Base-by-base conservation (phyloP, 2,797 vertebrate species). In the Falco rusticolus region DNA sequence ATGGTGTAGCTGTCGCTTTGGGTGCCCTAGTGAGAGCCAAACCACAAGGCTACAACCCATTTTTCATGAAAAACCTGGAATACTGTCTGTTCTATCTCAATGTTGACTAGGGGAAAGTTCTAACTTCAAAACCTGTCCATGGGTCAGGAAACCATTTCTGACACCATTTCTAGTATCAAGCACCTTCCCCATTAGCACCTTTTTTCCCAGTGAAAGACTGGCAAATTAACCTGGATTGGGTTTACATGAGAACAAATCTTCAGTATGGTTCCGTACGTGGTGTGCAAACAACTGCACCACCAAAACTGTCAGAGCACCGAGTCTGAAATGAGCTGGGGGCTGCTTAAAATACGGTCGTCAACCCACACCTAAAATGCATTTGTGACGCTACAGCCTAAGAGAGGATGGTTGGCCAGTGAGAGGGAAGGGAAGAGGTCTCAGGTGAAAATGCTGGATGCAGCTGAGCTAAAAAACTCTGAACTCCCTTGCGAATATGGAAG, bases 101-200 rank as follows among this genome's bases (percentile, higher is more conserved):
- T 3, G 19, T 4, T 63, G 45, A 2, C 26, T 48, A 51, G 63
- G 26, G 51, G 4, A 69, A 50, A 47, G 57, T 12, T 84, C 45
- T 82, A 54, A 51, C 81, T 39, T 53, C 41, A 47, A 21, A 50
- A 33, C 37, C 28, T 56, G 16, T 13, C 26, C 37, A 1, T 2
- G n/a, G 26, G 11, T 34, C 34, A 47, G 57, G 28, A 78, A 64
- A 54, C 29, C 31, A 3, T 51, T 71, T 53, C 72, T 54, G 61
- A 9, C 0, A 0, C 19, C 39, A 37, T 10, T 56, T 21, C 56
- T 28, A 7, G 39, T n/a, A 47, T 1, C 2, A 0, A 80, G 56
- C 39, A 24, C 37, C 68, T 51, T 72, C 10, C 16, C 69, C 43
- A 20, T 6, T 8, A 3, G 25, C 10, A n/a, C 31, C 4, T 6